Conservation (phyloP, 2,888 invertebrate genomes). For the Tenthredo notha region DNA sequence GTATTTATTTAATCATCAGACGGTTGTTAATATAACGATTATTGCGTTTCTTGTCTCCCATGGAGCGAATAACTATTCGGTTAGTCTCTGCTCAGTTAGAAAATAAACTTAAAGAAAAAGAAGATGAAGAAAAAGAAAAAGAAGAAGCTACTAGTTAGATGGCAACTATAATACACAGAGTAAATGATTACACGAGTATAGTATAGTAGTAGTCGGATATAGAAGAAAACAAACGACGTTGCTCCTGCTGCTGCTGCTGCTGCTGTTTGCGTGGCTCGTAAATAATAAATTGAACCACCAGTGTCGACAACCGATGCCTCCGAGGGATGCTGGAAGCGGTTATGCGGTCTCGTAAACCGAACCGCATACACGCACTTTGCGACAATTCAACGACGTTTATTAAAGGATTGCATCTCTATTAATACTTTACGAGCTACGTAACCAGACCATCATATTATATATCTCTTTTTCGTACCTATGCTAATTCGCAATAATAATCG, state of each 20-base stretch:
- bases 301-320: constrained; percentile 35
- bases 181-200: constrained; percentile 6
- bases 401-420: constrained; percentile 48
- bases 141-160: not conserved
- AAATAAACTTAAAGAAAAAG: not conserved
- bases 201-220: not conserved
- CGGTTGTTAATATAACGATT: constrained; percentile 16
- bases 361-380: constrained; percentile 59
- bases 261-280: constrained; percentile 10
- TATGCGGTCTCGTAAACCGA: constrained; percentile 72
- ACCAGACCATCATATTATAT: not conserved
- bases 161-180: not conserved
- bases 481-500: not conserved
- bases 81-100: not conserved
- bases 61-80: not conserved
- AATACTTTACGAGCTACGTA: constrained; percentile 44
- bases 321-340: constrained; percentile 42
- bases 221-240: constrained; percentile 37
- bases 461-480: not conserved
- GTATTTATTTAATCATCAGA: not conserved
- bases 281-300: constrained; percentile 44
- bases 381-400: constrained; percentile 45
- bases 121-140: not conserved
- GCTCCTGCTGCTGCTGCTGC: not conserved
- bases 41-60: not conserved